These are phyloP conservation scores for Gasterosteus nipponicus DNA, from an alignment of 2,113 vertebrate species.

Conservation along the genomic window DNA sequence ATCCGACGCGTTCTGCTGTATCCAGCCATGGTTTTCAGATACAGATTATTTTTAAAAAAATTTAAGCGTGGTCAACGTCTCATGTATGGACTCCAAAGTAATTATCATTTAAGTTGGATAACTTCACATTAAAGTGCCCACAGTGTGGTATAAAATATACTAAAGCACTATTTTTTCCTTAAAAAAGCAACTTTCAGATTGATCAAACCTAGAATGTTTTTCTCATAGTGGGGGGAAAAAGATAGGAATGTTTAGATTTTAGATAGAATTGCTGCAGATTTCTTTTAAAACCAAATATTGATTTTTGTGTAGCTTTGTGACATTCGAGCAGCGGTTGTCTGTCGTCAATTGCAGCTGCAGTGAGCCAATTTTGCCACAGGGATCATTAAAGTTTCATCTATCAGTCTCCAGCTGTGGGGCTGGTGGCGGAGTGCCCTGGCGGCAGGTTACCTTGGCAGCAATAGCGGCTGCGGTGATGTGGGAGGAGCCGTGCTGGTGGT, in stretches of 20 bases:
- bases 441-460: constrained; percentile 91
- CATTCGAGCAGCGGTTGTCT: not conserved
- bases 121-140: not conserved
- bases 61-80: not conserved
- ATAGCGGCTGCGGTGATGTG: constrained; percentile 98
- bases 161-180: not conserved
- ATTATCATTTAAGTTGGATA: not conserved
- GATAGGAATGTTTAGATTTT: not conserved
- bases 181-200: not conserved
- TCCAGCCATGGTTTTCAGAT: not conserved
- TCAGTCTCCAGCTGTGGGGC: constrained; percentile 13
- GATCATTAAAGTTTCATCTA: constrained; percentile 54
- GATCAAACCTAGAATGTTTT: not conserved
- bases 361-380: constrained; percentile 51
- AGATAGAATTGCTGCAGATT: not conserved
- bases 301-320: not conserved
- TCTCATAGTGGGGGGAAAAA: not conserved
- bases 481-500: constrained; percentile 93
- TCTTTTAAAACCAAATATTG: not conserved
- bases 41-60: no score
- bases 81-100: not conserved
- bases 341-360: constrained; percentile 32
- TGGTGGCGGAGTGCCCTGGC: not conserved
- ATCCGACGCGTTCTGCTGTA: not conserved
- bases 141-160: not conserved